Evolutionary conservation across 2,797 vertebrate genomes (phyloP).

Genomic region (Nyctibius grandis): DNA sequence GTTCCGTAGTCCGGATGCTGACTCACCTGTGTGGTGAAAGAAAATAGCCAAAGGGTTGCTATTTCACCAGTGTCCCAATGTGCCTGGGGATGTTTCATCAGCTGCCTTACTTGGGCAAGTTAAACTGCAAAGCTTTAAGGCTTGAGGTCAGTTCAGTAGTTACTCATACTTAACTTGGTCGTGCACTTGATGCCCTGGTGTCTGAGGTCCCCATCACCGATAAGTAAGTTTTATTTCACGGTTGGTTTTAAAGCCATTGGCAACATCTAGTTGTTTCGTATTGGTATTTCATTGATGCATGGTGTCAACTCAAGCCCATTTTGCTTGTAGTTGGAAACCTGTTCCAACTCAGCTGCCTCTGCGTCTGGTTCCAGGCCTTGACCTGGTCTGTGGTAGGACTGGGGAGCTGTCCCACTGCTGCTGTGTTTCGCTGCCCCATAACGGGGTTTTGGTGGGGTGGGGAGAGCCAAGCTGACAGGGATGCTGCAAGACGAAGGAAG

Average conservation of each 20-base stretch:
- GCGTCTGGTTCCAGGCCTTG: not conserved
- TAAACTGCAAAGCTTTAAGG: not conserved
- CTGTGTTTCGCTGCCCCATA: not conserved
- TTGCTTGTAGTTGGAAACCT: not conserved
- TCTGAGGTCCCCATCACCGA: not conserved
- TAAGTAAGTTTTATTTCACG: not conserved
- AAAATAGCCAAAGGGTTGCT: conserved; percentile 11
- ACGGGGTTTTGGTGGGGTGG: not conserved
- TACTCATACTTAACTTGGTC: not conserved
- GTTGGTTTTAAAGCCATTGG: not conserved
- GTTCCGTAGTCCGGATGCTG: conserved; percentile 19
- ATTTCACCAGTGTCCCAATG: not conserved
- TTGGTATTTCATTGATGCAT: not conserved
- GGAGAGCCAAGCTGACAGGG: not conserved
- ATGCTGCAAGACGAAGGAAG: not conserved
- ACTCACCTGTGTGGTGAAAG: conserved; percentile 56
- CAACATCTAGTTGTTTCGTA: not conserved
- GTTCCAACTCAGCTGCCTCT: not conserved
- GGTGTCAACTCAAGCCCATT: not conserved
- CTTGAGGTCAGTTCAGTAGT: not conserved
- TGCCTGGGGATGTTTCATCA: not conserved
- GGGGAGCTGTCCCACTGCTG: not conserved
- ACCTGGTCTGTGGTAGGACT: not conserved
- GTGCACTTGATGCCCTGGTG: not conserved
- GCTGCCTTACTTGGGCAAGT: not conserved